These are phyloP conservation scores for Cariama cristata DNA, from an alignment of 2,113 vertebrate genomes.

Conservation along the genomic window DNA sequence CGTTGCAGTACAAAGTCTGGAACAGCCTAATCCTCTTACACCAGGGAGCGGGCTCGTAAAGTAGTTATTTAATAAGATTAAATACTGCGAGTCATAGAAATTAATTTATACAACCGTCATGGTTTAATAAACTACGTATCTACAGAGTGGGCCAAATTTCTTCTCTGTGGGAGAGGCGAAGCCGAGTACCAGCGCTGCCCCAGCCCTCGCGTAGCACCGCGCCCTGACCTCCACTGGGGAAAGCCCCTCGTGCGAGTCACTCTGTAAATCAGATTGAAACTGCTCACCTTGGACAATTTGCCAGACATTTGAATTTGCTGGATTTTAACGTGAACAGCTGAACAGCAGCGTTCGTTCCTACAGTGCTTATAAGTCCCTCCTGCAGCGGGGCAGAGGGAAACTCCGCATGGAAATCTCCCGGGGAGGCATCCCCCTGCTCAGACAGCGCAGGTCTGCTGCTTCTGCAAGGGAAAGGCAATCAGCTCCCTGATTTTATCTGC, in stretches of 20 bases:
- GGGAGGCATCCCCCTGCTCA: neutral
- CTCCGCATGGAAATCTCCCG: fast-evolving
- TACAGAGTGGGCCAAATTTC: neutral
- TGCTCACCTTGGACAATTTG: fast-evolving
- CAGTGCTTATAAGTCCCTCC: neutral
- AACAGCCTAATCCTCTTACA: constrained; percentile 48
- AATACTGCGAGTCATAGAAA: constrained; percentile 11
- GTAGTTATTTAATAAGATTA: constrained; percentile 57
- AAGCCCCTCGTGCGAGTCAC: neutral
- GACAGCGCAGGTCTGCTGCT: neutral
- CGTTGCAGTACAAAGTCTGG: neutral
- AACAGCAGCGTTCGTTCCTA: neutral
- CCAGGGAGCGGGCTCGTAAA: neutral
- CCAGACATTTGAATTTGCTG: neutral
- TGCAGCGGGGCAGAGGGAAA: neutral
- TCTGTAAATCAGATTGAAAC: no score
- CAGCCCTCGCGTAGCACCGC: fast-evolving
- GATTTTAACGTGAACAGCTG: neutral
- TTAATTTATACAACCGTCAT: neutral
- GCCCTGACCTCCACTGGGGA: neutral
- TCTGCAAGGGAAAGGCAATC: neutral
- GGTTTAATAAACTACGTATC: neutral
- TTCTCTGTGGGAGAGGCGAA: neutral
- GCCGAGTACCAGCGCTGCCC: neutral
- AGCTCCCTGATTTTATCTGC: neutral